phyloP scores from a whole-genome alignment of 2,888 invertebrate genomes.

The Lepidocyrtoides sp. region DNA sequence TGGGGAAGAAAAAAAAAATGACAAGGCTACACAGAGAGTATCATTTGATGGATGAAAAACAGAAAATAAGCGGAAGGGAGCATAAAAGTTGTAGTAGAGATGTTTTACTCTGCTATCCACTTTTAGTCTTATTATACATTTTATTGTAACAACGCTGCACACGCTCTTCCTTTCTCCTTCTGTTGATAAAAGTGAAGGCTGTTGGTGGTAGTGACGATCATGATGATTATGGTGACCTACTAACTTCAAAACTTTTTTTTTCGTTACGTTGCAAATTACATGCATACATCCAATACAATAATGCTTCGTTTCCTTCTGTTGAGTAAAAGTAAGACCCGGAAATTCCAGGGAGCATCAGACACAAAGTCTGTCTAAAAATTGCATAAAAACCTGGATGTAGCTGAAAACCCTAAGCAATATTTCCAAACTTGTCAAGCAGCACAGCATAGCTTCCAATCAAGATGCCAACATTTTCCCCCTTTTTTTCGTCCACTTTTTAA shows the following conservation, averaged over 20 bases:
- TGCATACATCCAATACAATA: slow-evolving; percentile 13
- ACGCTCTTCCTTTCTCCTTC: neutral
- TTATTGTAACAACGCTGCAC: slow-evolving; percentile 31
- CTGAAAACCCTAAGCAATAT: neutral
- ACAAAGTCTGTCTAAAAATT: neutral
- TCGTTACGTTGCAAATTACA: neutral
- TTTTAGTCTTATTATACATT: slow-evolving; percentile 21
- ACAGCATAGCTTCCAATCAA: neutral
- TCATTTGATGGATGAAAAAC: neutral
- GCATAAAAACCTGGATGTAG: neutral
- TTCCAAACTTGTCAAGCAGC: neutral
- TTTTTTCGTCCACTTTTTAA: no score
- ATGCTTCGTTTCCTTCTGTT: neutral
- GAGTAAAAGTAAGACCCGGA: slow-evolving; percentile 21
- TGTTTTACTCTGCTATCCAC: neutral
- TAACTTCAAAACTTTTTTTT: slow-evolving; percentile 51
- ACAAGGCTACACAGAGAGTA: slow-evolving; percentile 37
- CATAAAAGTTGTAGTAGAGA: neutral
- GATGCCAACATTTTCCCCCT: no score
- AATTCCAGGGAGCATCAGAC: slow-evolving; percentile 8
- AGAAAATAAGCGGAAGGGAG: neutral
- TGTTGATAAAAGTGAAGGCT: slow-evolving; percentile 40
- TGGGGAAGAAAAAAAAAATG: neutral
- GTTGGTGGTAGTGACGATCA: slow-evolving; percentile 46
- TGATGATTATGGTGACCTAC: slow-evolving; percentile 60